Base-by-base conservation (phyloP, 2,797 vertebrate genomes). In the Amblyopsis hoosieri region DNA sequence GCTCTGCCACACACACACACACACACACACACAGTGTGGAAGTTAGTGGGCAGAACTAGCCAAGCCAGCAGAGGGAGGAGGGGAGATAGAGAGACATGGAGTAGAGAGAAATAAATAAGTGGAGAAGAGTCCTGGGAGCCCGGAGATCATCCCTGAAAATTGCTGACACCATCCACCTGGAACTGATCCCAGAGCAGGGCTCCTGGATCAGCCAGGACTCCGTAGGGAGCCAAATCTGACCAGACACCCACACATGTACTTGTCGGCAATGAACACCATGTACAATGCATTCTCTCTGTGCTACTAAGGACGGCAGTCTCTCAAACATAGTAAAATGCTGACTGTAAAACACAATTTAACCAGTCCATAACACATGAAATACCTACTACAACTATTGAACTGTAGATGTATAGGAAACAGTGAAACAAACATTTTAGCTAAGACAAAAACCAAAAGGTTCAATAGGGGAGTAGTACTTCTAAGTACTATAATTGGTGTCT, bases 101-200 rank as follows among this genome's bases (percentile, higher is more conserved):
- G n/a, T 15, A 33, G 42, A 48, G 45, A 29, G 4, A 23, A 23
- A 23, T 3, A 23, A 23, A 23, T 23, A 23, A 23, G 23, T 31
- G 56, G 57, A 75, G 60, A 14, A 47, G 33, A 69, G 31, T 49
- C 31, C 42, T 63, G 29, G 33, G 65, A 78, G 78, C 55, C 64
- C 57, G 59, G 54, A 82, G 74, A 78, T 79, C 60, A 78, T 82
- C 89, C 68, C 59, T 75, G 72, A 69, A 85, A 89, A 84, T 82
- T 71, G 83, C 65, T 59, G 33, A 64, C 71, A 70, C 66, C 48
- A 31, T 67, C 88, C 90, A 90, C 89, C 89, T 91, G 90, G 89
- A 91, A 91, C 80, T 85, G 83, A 92, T 91, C 84, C 81, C 74
- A 72, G 57, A 81, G 57, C 64, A 12, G 14, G 14, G 57, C 65